Evolutionary conservation across 2,113 vertebrate genomes (phyloP).

Genomic region (Sminthopsis crassicaudata): DNA sequence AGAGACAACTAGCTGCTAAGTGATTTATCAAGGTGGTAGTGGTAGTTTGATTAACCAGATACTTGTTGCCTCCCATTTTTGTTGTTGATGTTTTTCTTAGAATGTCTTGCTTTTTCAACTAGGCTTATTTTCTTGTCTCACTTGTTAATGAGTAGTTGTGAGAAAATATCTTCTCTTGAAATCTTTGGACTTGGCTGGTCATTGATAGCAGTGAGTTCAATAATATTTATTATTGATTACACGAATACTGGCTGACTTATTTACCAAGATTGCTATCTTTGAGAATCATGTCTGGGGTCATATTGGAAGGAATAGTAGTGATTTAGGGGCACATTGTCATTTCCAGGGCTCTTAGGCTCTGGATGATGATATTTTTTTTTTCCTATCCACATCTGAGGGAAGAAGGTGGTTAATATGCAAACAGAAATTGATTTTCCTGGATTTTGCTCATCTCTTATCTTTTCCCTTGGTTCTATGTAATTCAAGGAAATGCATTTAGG

Average conservation of each 20-base stretch:
- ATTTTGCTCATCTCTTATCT: background rate
- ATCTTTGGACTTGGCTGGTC: background rate
- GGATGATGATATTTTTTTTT: background rate
- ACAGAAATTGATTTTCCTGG: background rate
- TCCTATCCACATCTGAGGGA: background rate
- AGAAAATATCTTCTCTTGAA: background rate
- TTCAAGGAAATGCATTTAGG: background rate
- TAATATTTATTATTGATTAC: background rate
- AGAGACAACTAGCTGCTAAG: background rate
- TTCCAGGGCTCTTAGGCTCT: background rate
- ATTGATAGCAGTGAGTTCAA: background rate
- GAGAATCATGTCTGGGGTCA: background rate
- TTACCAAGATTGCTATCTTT: background rate
- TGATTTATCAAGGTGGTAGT: background rate
- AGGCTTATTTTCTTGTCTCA: background rate
- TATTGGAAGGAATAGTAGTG: background rate
- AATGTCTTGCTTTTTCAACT: background rate
- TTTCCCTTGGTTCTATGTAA: background rate
- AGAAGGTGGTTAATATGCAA: background rate
- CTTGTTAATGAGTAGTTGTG: background rate
- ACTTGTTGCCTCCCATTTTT: background rate
- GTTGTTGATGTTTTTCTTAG: background rate
- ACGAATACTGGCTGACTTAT: background rate
- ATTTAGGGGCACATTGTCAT: background rate
- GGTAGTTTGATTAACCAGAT: background rate